A percentile compares a stretch with the other conserved stretches of the same genome.
phyloP scores from a whole-genome alignment of 2,888 invertebrate species.

The Dasysyrphus albostriatus region DNA sequence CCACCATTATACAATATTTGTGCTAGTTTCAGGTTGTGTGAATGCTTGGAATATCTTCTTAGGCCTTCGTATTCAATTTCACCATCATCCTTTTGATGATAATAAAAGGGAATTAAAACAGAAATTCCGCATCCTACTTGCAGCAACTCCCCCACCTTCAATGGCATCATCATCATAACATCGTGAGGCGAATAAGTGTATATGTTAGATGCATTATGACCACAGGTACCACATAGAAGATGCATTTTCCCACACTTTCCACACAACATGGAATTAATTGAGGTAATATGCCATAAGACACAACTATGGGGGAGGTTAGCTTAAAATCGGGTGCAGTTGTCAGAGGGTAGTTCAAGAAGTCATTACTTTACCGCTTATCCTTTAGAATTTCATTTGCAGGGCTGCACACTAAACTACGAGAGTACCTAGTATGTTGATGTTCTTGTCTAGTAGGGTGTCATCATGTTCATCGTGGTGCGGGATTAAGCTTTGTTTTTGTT shows the following conservation, averaged over 20 bases:
- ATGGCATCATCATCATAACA: not conserved
- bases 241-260: slow-evolving; percentile 44
- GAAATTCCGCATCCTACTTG: not conserved
- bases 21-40: slow-evolving; percentile 33
- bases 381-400: slow-evolving; percentile 50
- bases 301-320: not conserved
- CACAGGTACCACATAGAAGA: slow-evolving; percentile 21
- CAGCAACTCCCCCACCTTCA: not conserved
- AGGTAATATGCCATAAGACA: slow-evolving; percentile 45
- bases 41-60: slow-evolving; percentile 38
- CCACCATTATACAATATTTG: slow-evolving; percentile 5
- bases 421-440: slow-evolving; percentile 1
- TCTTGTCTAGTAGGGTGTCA: not conserved
- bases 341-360: slow-evolving; percentile 48
- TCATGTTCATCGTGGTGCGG: slow-evolving; percentile 2
- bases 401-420: not conserved
- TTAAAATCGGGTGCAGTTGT: slow-evolving; percentile 9
- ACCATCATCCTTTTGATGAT: slow-evolving; percentile 1
- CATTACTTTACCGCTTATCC: slow-evolving; percentile 55
- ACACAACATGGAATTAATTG: slow-evolving; percentile 51
- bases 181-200: not conserved
- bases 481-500: slow-evolving; percentile 8
- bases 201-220: slow-evolving; percentile 9
- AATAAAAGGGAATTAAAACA: slow-evolving; percentile 21
- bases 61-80: slow-evolving; percentile 46